A percentile compares a stretch with the other conserved stretches of the same genome.
Evolutionary conservation across 2,888 invertebrate genomes (phyloP).

Genomic region (Gerris lacustris): DNA sequence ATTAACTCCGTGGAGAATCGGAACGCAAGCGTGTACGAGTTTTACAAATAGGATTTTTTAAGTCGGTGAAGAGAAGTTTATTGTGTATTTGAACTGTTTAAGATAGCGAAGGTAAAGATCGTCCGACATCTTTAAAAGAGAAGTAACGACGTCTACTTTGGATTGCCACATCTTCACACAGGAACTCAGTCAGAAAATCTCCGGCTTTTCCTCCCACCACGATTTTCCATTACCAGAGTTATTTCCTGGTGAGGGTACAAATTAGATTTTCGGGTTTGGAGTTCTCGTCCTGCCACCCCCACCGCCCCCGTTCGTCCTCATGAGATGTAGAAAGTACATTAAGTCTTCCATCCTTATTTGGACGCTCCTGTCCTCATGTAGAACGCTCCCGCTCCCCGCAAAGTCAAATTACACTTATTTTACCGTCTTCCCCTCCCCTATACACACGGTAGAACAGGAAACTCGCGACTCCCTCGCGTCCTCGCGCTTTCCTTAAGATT

Average conservation of each 20-base stretch:
- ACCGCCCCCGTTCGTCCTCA: not conserved
- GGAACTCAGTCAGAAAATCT: too few relatives aligned
- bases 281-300: not conserved
- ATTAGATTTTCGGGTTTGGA: not conserved
- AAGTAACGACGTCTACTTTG: too few relatives aligned
- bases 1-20: too few relatives aligned
- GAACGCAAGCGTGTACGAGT: too few relatives aligned
- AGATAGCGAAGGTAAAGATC: too few relatives aligned
- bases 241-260: conserved; percentile 1
- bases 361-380: not conserved
- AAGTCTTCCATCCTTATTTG: not conserved
- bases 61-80: too few relatives aligned
- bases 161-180: too few relatives aligned
- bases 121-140: too few relatives aligned
- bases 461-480: not conserved
- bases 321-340: not conserved
- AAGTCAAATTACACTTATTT: not conserved
- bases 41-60: too few relatives aligned
- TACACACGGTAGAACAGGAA: not conserved
- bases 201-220: not conserved
- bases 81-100: too few relatives aligned
- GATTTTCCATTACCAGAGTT: not conserved
- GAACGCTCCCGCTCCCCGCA: not conserved
- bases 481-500: not conserved
- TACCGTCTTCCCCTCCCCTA: not conserved